Conservation (phyloP, 2,797 vertebrate species). For the Spinibarbus caldwelli region DNA sequence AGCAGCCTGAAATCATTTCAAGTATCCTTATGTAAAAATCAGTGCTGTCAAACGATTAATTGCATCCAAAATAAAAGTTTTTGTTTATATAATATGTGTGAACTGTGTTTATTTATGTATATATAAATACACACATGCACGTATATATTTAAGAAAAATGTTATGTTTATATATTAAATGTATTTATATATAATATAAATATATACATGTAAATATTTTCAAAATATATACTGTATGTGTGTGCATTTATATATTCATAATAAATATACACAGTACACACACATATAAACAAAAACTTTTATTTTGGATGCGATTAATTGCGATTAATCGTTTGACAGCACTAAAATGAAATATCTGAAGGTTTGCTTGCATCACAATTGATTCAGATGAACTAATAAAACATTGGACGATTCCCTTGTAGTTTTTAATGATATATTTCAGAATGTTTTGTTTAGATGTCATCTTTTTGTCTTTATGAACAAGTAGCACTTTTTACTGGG, state of each 20-base stretch:
- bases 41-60: not conserved
- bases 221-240: not conserved
- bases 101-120: not conserved
- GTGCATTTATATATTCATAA: too few relatives aligned
- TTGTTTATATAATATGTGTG: not conserved
- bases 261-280: not conserved
- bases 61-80: not conserved
- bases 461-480: not conserved
- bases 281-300: not conserved
- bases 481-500: not conserved
- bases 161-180: not conserved
- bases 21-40: not conserved
- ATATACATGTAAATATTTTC: not conserved
- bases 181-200: not conserved
- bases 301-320: not conserved
- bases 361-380: slow-evolving; percentile 28
- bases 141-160: too few relatives aligned
- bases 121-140: not conserved
- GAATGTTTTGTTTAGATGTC: not conserved
- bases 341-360: not conserved
- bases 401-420: too few relatives aligned
- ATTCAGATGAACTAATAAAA: not conserved
- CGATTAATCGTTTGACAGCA: not conserved
- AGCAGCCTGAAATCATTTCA: not conserved
- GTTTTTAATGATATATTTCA: not conserved